phyloP scores from a whole-genome alignment of 2,888 invertebrate genomes.

The Melieria picta region DNA sequence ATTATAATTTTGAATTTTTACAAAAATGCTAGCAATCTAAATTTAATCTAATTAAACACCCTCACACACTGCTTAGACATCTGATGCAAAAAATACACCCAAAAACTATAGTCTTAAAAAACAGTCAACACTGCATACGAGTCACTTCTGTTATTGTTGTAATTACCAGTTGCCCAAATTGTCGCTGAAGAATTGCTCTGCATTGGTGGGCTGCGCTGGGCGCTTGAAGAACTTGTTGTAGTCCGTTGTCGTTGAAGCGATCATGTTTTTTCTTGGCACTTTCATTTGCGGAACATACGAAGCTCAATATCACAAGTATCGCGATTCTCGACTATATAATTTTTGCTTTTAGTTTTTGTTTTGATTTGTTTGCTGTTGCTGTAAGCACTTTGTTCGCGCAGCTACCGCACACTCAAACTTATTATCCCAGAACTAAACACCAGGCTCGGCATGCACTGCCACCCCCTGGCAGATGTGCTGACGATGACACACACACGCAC shows the following conservation, averaged over 20 bases:
- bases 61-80: too few species aligned
- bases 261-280: constrained; percentile 44
- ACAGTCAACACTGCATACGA: too few species aligned
- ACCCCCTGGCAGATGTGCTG: too few species aligned
- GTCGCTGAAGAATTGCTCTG: constrained; percentile 56
- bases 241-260: constrained; percentile 53
- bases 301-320: too few species aligned
- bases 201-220: constrained; percentile 57
- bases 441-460: too few species aligned
- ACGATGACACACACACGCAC: too few species aligned
- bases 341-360: constrained; percentile 4
- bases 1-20: too few species aligned
- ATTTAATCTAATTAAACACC: too few species aligned
- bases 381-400: constrained; percentile 1
- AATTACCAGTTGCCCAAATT: constrained; percentile 54
- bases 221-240: constrained; percentile 56
- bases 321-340: neutral
- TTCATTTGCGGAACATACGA: neutral
- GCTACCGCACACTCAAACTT: neutral
- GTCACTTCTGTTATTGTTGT: neutral
- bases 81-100: too few species aligned
- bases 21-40: too few species aligned
- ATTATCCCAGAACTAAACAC: too few species aligned
- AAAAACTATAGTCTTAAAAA: too few species aligned
- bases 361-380: constrained; percentile 17